Evolutionary conservation across 64 coral and sea anemone genomes (phyloP).

Genomic region (Astreopora myriophthalma): DNA sequence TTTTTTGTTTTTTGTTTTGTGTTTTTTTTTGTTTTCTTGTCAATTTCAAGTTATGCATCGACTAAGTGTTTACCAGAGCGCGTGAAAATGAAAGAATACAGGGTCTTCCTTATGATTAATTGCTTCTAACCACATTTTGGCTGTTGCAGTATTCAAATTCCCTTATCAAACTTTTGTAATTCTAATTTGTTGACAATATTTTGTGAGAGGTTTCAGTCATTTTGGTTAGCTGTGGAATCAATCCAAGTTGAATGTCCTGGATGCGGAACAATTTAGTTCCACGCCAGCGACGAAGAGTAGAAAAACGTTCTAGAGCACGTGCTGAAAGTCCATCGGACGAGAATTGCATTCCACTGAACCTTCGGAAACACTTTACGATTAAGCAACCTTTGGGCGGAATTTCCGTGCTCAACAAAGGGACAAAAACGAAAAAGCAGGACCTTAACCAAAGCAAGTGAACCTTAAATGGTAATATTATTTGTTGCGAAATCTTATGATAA

Average conservation of each 20-base stretch:
- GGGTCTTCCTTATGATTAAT: not conserved
- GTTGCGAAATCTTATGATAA: not conserved
- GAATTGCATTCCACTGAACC: not conserved
- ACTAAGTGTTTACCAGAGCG: not conserved
- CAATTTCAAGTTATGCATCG: not conserved
- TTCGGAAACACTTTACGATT: not conserved
- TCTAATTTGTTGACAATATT: slow-evolving; percentile 37
- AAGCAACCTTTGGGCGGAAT: not conserved
- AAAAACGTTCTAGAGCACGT: not conserved
- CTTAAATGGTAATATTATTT: not conserved
- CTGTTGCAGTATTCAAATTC: not conserved
- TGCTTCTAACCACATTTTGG: not conserved
- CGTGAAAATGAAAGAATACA: not conserved
- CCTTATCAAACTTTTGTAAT: slow-evolving; percentile 40
- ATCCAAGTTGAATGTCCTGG: not conserved
- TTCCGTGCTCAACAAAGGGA: not conserved
- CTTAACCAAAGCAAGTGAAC: not conserved
- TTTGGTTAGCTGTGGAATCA: not conserved
- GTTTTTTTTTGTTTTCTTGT: too few relatives aligned
- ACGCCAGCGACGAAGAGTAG: not conserved
- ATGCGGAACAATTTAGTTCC: not conserved
- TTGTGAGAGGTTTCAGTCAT: not conserved
- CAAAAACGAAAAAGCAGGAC: not conserved
- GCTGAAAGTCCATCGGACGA: not conserved
- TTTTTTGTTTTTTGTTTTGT: too few relatives aligned